Conservation (phyloP, 2,888 invertebrate species). For the Napeogenes sylphis region DNA sequence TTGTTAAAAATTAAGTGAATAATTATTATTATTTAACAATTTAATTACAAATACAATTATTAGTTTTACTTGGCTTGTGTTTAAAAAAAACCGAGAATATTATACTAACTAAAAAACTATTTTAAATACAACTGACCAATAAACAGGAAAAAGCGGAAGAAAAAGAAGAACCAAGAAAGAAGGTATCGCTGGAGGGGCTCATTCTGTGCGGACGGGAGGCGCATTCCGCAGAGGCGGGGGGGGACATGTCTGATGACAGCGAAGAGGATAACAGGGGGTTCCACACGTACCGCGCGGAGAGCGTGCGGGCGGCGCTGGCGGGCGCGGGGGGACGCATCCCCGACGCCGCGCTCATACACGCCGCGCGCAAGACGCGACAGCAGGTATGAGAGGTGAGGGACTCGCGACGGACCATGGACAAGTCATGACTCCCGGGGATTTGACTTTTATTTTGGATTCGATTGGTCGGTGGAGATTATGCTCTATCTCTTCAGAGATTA, state of each 20-base stretch:
- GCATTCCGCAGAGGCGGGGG: constrained; percentile 86
- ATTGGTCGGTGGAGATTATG: too few relatives aligned
- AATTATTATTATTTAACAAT: too few relatives aligned
- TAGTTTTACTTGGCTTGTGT: too few relatives aligned
- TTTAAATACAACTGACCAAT: neutral
- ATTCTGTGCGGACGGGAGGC: constrained; percentile 90
- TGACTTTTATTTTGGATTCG: too few relatives aligned
- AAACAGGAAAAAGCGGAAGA: constrained; percentile 46
- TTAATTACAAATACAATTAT: too few relatives aligned
- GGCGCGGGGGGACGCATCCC: constrained; percentile 93
- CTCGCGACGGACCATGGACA: constrained; percentile 57
- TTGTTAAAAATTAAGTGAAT: too few relatives aligned
- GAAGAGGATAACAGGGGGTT: constrained; percentile 68
- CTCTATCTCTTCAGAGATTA: too few relatives aligned
- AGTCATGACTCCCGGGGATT: too few relatives aligned
- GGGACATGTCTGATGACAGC: constrained; percentile 80
- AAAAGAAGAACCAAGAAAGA: constrained; percentile 53
- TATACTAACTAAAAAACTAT: too few relatives aligned
- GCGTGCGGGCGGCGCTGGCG: constrained; percentile 85
- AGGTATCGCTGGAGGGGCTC: constrained; percentile 71
- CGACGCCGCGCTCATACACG: constrained; percentile 98
- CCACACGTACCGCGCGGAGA: constrained; percentile 78
- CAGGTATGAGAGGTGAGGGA: constrained; percentile 89
- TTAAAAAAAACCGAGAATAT: too few relatives aligned
- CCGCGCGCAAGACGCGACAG: constrained; percentile 95